Evolutionary conservation across 1,140 invertebrate species (phyloP).

Genomic region (Scaptomyza montana): DNA sequence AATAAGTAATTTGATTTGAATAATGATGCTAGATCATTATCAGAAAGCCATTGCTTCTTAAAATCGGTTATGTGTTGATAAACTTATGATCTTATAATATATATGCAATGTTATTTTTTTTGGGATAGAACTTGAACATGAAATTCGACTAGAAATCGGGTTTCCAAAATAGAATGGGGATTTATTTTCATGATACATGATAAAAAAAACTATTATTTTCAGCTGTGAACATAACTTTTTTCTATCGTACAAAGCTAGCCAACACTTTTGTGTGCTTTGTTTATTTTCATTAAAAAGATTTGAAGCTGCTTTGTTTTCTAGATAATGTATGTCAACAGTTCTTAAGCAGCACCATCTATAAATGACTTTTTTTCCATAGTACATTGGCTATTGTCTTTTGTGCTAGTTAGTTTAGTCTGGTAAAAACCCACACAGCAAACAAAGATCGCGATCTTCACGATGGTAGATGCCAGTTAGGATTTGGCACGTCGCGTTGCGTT

Average conservation of each 20-base stretch:
- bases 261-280: neutral
- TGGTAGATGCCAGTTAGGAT: slow-evolving; percentile 34
- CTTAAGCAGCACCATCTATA: neutral
- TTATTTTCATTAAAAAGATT: neutral
- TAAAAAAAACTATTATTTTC: too few relatives aligned
- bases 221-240: neutral
- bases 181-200: too few relatives aligned
- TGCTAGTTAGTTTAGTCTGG: slow-evolving; percentile 20
- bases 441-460: slow-evolving; percentile 38
- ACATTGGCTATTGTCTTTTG: slow-evolving; percentile 2
- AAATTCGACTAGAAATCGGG: too few relatives aligned
- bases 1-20: too few relatives aligned
- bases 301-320: neutral
- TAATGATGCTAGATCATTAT: too few relatives aligned
- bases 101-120: too few relatives aligned
- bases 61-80: neutral
- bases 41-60: neutral
- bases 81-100: neutral
- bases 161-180: too few relatives aligned
- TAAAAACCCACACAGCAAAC: slow-evolving; percentile 3
- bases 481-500: slow-evolving; percentile 24
- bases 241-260: neutral
- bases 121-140: too few relatives aligned
- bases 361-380: neutral
- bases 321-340: neutral